phyloP scores from a whole-genome alignment of 2,797 vertebrate species.

The Melopsittacus undulatus region DNA sequence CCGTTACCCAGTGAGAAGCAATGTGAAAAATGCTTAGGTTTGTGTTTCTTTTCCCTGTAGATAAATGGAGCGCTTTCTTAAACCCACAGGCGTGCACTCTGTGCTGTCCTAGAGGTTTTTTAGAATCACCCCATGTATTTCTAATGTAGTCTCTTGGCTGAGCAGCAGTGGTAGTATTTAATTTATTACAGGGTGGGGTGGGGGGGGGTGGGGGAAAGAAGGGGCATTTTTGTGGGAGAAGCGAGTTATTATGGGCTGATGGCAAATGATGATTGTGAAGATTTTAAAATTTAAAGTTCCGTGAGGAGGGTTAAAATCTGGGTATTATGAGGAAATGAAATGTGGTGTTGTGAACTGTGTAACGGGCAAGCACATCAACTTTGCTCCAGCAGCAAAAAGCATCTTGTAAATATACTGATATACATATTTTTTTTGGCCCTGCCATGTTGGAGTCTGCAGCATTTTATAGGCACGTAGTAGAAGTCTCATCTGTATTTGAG shows the following conservation, averaged over 20 bases:
- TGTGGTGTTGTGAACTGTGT: neutral
- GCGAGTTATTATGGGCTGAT: neutral
- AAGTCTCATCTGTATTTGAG: conserved; percentile 10
- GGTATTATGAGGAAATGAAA: conserved; percentile 54
- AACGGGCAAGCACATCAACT: conserved; percentile 48
- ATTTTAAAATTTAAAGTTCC: conserved; percentile 3
- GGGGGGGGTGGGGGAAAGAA: too few species aligned
- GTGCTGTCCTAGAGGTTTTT: neutral
- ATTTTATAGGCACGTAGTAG: conserved; percentile 14
- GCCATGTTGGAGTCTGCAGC: conserved; percentile 43
- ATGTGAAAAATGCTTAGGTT: conserved; percentile 47
- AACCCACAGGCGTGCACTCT: neutral
- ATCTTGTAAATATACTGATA: conserved; percentile 23
- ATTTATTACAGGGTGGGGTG: neutral
- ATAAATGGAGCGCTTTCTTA: conserved; percentile 32
- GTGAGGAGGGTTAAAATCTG: neutral
- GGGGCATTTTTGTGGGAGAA: neutral
- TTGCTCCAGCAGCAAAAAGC: conserved; percentile 16
- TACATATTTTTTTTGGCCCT: conserved; percentile 2
- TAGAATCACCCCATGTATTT: neutral
- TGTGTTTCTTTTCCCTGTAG: conserved; percentile 9
- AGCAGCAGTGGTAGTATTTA: neutral
- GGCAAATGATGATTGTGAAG: neutral
- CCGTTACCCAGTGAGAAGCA: neutral
- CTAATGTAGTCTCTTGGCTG: neutral